A percentile compares a stretch with the other conserved stretches of the same genome.
These are phyloP conservation scores for Bujurquina vittata DNA, from an alignment of 2,113 vertebrate species.

Conservation along the genomic window DNA sequence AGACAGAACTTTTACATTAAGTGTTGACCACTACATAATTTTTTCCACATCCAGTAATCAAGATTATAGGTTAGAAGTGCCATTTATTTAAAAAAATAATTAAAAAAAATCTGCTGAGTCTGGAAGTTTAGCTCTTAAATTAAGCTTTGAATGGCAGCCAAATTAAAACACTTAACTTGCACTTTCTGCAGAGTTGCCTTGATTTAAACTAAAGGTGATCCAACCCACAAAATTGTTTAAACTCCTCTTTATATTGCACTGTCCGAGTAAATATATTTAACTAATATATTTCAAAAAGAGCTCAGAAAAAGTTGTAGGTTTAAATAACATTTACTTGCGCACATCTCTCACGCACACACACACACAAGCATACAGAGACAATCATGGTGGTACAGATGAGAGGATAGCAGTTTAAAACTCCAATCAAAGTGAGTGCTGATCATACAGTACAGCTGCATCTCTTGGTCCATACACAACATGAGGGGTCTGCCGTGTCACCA, in stretches of 20 bases:
- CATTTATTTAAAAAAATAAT: neutral
- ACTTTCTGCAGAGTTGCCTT: too few relatives aligned
- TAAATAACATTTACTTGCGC: conserved; percentile 86
- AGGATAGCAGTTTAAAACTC: conserved; percentile 44
- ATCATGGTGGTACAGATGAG: conserved; percentile 70
- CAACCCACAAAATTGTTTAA: neutral
- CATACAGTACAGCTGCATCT: conserved; percentile 63
- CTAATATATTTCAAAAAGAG: neutral
- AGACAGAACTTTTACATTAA: neutral
- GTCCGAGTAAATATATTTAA: neutral
- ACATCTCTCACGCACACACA: conserved; percentile 60
- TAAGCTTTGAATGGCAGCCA: neutral
- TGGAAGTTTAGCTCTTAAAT: neutral
- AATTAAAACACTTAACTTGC: neutral
- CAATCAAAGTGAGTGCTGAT: conserved; percentile 24
- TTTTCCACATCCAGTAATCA: neutral
- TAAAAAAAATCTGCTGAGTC: too few relatives aligned
- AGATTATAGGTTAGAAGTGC: neutral
- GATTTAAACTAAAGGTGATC: neutral
- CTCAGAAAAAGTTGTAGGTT: conserved; percentile 48
- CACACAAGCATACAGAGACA: conserved; percentile 49
- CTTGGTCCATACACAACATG: conserved; percentile 68
- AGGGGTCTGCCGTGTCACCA: conserved; percentile 51
- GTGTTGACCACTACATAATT: neutral
- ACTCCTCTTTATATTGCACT: too few relatives aligned